Conservation (phyloP, 2,888 invertebrate species). For the Timema cristinae region DNA sequence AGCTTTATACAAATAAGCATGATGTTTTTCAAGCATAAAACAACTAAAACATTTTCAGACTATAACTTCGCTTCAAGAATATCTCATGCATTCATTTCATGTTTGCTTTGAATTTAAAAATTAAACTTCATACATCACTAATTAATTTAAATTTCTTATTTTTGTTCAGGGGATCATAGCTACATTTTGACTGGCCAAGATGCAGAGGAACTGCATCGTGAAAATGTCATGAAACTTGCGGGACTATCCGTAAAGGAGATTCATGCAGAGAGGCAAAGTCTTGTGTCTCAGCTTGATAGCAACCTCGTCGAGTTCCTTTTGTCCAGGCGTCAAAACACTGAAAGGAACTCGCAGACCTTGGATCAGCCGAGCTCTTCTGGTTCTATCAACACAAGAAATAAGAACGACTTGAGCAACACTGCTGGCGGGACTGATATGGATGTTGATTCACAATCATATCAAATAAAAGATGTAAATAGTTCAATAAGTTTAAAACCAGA, state of each 20-base stretch:
- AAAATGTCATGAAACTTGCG: constrained; percentile 64
- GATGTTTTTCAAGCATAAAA: no score
- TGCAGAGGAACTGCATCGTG: constrained; percentile 57
- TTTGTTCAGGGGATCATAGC: constrained; percentile 32
- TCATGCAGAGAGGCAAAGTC: constrained; percentile 63
- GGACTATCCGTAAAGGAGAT: constrained; percentile 73
- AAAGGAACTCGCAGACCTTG: no score
- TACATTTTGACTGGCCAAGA: constrained; percentile 41
- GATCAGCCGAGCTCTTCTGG: no score
- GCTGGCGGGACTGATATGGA: constrained; percentile 1
- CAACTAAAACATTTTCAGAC: no score
- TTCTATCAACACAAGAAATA: constrained; percentile 30
- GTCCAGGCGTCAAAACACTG: constrained; percentile 44
- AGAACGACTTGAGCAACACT: constrained; percentile 32
- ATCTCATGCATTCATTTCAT: no score
- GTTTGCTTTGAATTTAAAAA: no score
- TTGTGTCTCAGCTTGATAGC: constrained; percentile 62
- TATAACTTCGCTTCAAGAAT: no score
- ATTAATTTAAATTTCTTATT: no score
- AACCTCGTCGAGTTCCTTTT: constrained; percentile 62
- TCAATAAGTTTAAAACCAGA: no score
- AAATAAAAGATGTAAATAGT: no score
- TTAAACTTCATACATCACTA: no score
- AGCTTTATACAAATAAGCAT: no score
- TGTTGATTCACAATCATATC: neutral